Conservation (phyloP, 2,888 invertebrate genomes). For the Spialia ferax region DNA sequence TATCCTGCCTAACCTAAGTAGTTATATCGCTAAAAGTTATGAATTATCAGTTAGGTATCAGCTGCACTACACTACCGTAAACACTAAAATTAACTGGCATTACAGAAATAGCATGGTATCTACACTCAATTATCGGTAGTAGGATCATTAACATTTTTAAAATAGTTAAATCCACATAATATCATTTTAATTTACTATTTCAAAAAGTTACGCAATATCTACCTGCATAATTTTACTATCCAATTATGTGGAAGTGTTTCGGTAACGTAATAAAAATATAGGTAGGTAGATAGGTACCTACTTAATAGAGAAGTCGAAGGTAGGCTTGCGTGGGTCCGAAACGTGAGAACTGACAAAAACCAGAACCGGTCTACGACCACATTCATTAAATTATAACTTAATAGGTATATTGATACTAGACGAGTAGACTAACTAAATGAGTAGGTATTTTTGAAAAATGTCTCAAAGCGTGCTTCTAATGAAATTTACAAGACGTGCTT, state of each 20-base stretch:
- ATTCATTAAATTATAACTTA: conserved; percentile 10
- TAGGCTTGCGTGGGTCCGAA: conserved; percentile 12
- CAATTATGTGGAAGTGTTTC: background rate
- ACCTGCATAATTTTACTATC: background rate
- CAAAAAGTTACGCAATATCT: conserved; percentile 18
- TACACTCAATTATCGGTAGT: too few relatives aligned
- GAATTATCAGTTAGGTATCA: too few relatives aligned
- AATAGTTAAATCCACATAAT: too few relatives aligned
- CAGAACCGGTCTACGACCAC: conserved; percentile 18
- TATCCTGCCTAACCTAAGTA: too few relatives aligned
- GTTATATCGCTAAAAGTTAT: too few relatives aligned
- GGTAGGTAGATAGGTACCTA: too few relatives aligned
- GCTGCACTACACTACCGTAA: too few relatives aligned
- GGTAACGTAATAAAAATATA: conserved; percentile 3
- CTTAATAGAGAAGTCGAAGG: background rate
- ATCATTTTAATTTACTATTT: background rate
- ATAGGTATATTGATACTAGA: background rate
- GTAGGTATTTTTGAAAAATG: background rate
- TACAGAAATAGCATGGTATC: too few relatives aligned
- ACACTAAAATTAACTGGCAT: too few relatives aligned
- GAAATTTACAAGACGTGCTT: background rate
- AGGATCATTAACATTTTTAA: too few relatives aligned
- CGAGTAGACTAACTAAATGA: background rate
- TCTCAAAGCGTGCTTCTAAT: background rate
- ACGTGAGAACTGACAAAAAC: conserved; percentile 11